Percentiles rank a stretch among this genome's conserved stretches.
Evolutionary conservation across 2,888 invertebrate species (phyloP).

Genomic region (Podabrus alpinus): DNA sequence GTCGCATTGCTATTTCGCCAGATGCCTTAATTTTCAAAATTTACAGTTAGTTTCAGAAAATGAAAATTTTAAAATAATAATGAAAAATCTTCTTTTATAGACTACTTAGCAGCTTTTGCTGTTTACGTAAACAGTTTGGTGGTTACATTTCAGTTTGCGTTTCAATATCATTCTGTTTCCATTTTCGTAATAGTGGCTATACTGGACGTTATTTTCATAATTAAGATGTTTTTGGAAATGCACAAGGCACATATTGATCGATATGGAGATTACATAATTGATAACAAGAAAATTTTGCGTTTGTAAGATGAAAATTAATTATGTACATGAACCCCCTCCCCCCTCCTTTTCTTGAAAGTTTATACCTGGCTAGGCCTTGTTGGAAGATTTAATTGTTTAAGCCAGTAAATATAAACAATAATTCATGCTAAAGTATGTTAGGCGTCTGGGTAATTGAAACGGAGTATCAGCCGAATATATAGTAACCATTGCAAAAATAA

Average conservation of each 20-base stretch:
- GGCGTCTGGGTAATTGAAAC: too few relatives aligned
- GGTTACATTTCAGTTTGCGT: conserved; percentile 59
- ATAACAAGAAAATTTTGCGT: conserved; percentile 7
- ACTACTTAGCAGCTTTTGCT: conserved; percentile 54
- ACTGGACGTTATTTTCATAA: conserved; percentile 55
- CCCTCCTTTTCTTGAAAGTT: too few relatives aligned
- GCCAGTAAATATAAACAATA: too few relatives aligned
- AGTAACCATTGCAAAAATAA: too few relatives aligned
- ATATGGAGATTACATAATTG: conserved; percentile 58
- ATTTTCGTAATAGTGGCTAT: conserved; percentile 50
- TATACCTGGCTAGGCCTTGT: too few relatives aligned
- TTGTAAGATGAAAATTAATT: not conserved
- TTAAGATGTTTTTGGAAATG: conserved; percentile 57
- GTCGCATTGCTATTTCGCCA: conserved; percentile 25
- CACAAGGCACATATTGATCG: conserved; percentile 59
- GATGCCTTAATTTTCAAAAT: conserved; percentile 14
- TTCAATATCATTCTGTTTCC: conserved; percentile 53
- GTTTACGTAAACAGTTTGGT: conserved; percentile 57
- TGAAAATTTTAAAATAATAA: not conserved
- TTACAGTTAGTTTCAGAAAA: not conserved
- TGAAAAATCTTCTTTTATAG: conserved; percentile 46
- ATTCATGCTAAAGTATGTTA: too few relatives aligned
- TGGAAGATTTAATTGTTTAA: too few relatives aligned
- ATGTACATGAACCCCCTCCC: too few relatives aligned
- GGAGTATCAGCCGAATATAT: too few relatives aligned